phyloP scores from a whole-genome alignment of 2,113 vertebrate genomes.

The human region DNA sequence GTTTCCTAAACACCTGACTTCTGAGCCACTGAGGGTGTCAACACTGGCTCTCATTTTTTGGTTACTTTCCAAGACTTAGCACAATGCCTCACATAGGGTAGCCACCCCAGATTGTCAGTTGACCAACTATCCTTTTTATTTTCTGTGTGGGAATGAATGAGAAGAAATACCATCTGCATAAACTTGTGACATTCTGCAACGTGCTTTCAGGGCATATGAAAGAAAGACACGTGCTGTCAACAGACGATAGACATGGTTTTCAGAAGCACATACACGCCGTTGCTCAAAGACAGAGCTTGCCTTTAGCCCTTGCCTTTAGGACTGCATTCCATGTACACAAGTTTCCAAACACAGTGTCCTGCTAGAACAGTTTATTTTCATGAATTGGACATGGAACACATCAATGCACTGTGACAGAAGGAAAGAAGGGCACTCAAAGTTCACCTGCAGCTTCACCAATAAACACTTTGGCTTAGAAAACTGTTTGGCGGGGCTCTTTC shows the following conservation, averaged over 20 bases:
- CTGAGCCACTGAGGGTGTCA: accelerated
- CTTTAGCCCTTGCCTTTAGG: neutral
- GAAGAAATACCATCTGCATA: neutral
- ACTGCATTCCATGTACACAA: accelerated
- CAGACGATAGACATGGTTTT: accelerated
- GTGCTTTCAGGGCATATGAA: neutral
- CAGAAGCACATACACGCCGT: accelerated
- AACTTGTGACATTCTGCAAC: neutral
- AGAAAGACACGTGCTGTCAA: neutral
- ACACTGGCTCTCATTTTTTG: accelerated
- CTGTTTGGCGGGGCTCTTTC: accelerated
- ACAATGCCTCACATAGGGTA: accelerated
- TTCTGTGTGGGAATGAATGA: neutral
- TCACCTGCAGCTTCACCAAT: accelerated
- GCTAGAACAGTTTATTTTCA: accelerated
- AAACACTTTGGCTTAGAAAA: accelerated
- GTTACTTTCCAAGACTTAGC: neutral
- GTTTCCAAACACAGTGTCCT: accelerated
- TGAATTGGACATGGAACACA: neutral
- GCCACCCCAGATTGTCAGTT: accelerated
- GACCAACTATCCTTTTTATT: neutral
- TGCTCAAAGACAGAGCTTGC: neutral
- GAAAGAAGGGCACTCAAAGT: neutral
- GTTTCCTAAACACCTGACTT: accelerated
- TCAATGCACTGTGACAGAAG: accelerated